Conservation (phyloP, 1,140 invertebrate species). For the Sycophila sp. region DNA sequence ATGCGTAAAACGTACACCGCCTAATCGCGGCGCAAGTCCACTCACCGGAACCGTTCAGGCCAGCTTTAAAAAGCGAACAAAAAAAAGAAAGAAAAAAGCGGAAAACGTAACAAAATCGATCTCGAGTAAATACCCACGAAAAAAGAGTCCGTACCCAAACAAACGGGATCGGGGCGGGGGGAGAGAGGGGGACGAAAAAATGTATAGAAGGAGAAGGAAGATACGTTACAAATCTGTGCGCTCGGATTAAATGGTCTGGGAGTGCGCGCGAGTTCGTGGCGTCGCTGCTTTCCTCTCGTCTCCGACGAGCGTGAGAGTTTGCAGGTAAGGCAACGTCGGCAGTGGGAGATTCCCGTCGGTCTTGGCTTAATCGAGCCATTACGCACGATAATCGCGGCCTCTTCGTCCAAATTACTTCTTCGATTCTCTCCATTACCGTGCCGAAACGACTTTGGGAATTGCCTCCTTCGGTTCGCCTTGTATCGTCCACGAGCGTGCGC, state of each 20-base stretch:
- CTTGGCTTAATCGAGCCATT: slow-evolving; percentile 41
- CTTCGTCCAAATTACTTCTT: slow-evolving; percentile 42
- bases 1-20: too few species aligned
- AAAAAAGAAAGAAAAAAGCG: too few species aligned
- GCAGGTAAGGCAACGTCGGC: slow-evolving; percentile 16
- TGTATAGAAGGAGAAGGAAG: too few species aligned
- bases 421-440: slow-evolving; percentile 40
- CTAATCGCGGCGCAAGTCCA: too few species aligned
- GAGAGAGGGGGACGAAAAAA: too few species aligned
- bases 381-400: slow-evolving; percentile 41
- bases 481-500: not conserved
- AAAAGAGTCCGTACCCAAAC: too few species aligned
- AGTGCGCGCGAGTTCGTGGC: not conserved
- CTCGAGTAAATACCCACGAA: too few species aligned
- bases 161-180: too few species aligned
- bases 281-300: not conserved
- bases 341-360: slow-evolving; percentile 5
- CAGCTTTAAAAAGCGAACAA: too few species aligned
- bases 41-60: too few species aligned
- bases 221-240: not conserved
- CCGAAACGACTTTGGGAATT: slow-evolving; percentile 36
- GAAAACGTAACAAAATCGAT: too few species aligned
- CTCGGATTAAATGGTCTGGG: not conserved
- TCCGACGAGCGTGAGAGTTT: slow-evolving; percentile 1
- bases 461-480: not conserved